Base-by-base conservation (phyloP, 2,113 vertebrate genomes). In the Dicerorhinus sumatrensis region DNA sequence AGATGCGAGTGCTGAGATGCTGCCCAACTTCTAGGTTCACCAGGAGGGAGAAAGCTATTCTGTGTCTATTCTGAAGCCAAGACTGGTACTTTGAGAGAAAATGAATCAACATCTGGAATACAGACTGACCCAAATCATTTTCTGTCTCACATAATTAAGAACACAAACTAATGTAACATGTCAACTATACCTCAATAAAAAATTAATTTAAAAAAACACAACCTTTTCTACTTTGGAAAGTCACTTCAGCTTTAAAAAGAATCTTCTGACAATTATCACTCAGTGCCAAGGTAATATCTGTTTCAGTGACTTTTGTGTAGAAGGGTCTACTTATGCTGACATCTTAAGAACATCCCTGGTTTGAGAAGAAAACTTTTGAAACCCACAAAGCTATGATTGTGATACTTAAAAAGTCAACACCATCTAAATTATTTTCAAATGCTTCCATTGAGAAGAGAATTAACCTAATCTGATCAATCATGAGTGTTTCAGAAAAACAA, bases 281-380 rank as follows among this genome's bases (percentile, higher is more conserved):
- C 31, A 85, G 39, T 67, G 62, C 67, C 86, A 85, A 86, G 42
- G 25, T 51, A 88, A 80, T 65, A 42, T 36, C 31, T 17, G 88
- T 87, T 92, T 48, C 33, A 46, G 12, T 83, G 51, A 90, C 39
- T 73, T 84, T 96, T 42, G 3, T 83, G 23, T 87, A 56, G 12
- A 84, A 81, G 90, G 42, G 1, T 54, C 36, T 92, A 67, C 27
- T 60, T 23, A 84, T 54, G 10, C 27, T 95, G 62, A 48, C 54
- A 56, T 65, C n/a, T 65, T 39, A 65, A 76, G 54, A 96, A 11
- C 33, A 77, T 82, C 72, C 93, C 60, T 91, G 42, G 25, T 77
- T 76, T 62, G 23, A 94, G 65, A 94, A 83, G 25, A 23, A 95
- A 90, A 12, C 20, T 63, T 83, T n/a, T 48, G 48, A 97, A 88